These are phyloP conservation scores for Mus spicilegus DNA, from an alignment of 2,113 vertebrate genomes.

Conservation along the genomic window DNA sequence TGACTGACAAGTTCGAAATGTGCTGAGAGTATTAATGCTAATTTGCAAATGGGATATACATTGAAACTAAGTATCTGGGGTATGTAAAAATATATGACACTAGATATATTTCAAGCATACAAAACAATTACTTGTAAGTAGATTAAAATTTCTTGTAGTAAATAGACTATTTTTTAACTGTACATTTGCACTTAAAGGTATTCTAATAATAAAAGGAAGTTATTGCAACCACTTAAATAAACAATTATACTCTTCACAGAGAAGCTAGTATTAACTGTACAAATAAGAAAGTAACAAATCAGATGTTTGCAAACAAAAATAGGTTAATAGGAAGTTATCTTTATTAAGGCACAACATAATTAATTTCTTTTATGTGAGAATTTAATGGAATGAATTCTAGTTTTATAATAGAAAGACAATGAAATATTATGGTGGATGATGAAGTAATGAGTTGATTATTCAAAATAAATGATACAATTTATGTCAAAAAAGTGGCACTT, in stretches of 20 bases:
- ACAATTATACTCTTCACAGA: slow-evolving; percentile 44
- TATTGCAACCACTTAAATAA: slow-evolving; percentile 58
- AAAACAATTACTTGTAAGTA: slow-evolving; percentile 55
- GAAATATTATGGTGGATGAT: slow-evolving; percentile 46
- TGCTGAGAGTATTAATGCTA: neutral
- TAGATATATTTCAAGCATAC: slow-evolving; percentile 53
- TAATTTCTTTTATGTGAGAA: slow-evolving; percentile 51
- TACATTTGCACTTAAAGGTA: neutral
- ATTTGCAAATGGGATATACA: slow-evolving; percentile 27
- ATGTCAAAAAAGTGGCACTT: slow-evolving; percentile 29
- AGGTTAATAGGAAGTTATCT: slow-evolving; percentile 51
- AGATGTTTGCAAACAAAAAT: slow-evolving; percentile 60
- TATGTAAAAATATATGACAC: slow-evolving; percentile 45
- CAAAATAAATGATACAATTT: slow-evolving; percentile 50
- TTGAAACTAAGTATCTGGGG: slow-evolving; percentile 35
- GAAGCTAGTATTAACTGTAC: slow-evolving; percentile 24
- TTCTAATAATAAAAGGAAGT: slow-evolving; percentile 59
- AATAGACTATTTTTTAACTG: slow-evolving; percentile 51
- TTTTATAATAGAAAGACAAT: slow-evolving; percentile 51
- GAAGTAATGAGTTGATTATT: slow-evolving; percentile 41
- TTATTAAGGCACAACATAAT: slow-evolving; percentile 28
- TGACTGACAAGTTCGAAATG: neutral
- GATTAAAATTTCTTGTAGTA: slow-evolving; percentile 45
- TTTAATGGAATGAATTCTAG: slow-evolving; percentile 41
- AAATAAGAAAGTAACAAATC: slow-evolving; percentile 55